Evolutionary conservation across 1,140 invertebrate species (phyloP).

Genomic region (Ips nitidus): DNA sequence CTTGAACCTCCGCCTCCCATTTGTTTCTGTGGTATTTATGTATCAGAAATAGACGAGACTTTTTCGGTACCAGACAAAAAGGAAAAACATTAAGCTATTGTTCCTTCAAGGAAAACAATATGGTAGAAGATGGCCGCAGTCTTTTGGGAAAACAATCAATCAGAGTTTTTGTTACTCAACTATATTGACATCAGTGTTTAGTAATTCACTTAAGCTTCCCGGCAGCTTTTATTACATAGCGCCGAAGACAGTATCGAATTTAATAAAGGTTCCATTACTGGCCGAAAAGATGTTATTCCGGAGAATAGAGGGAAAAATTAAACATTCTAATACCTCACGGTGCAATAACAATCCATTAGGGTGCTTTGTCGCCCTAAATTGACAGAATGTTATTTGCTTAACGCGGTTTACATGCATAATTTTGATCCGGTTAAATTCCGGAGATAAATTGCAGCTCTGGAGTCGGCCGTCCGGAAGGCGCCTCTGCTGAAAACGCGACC

Average conservation of each 20-base stretch:
- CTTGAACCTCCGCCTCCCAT: slow-evolving; percentile 8
- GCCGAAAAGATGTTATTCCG: too few relatives aligned
- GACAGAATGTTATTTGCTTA: too few relatives aligned
- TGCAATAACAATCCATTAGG: too few relatives aligned
- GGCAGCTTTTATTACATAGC: slow-evolving; percentile 5
- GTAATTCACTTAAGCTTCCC: slow-evolving; percentile 13
- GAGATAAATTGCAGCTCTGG: slow-evolving; percentile 4
- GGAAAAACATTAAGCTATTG: too few relatives aligned
- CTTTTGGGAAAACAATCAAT: slow-evolving; percentile 5
- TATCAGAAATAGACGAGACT: too few relatives aligned
- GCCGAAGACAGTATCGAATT: slow-evolving; percentile 11
- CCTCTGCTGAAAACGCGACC: slow-evolving; percentile 14
- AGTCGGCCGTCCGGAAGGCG: slow-evolving; percentile 17
- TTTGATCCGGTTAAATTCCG: slow-evolving; percentile 7
- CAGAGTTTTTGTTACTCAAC: too few relatives aligned
- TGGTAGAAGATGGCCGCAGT: background rate
- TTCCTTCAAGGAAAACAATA: background rate
- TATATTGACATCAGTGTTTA: too few relatives aligned
- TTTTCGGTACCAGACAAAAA: too few relatives aligned
- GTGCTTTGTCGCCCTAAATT: too few relatives aligned
- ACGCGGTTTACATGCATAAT: background rate
- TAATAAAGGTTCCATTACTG: background rate
- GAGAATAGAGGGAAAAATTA: too few relatives aligned
- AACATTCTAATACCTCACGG: too few relatives aligned
- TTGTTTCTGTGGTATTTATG: slow-evolving; percentile 3